phyloP scores from a whole-genome alignment of 2,888 invertebrate genomes.

The Hirtodrosophila trivittata region DNA sequence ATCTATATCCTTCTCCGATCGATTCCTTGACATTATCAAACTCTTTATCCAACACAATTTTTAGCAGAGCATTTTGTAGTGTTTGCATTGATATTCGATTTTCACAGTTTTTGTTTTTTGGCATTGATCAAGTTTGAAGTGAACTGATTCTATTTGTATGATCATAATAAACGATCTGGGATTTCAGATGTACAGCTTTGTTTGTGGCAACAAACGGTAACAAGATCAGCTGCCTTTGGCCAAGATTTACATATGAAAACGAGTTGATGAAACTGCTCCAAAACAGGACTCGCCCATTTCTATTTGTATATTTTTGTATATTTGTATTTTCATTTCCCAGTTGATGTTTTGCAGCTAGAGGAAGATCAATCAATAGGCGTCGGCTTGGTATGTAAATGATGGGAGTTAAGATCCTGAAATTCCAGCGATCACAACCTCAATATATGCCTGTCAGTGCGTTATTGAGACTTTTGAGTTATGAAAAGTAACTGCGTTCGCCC shows the following conservation, averaged over 20 bases:
- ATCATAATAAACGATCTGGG: conserved; percentile 10
- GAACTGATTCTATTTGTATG: conserved; percentile 10
- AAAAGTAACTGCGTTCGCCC: conserved; percentile 44
- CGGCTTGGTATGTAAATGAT: conserved; percentile 56
- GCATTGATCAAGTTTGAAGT: no score
- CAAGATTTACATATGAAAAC: conserved; percentile 59
- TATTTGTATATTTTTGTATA: conserved; percentile 6
- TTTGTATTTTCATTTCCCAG: no score
- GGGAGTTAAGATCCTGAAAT: conserved; percentile 28
- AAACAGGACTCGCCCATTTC: conserved; percentile 44
- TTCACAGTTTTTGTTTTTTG: conserved; percentile 36
- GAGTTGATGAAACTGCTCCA: conserved; percentile 61
- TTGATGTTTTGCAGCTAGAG: no score
- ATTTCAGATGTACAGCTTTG: conserved; percentile 7
- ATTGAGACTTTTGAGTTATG: conserved; percentile 62
- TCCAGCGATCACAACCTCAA: conserved; percentile 36
- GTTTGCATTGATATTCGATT: no score
- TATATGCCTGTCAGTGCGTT: conserved; percentile 55
- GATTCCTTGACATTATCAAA: no score
- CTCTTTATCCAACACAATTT: no score
- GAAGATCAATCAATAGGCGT: conserved; percentile 65
- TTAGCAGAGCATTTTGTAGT: no score
- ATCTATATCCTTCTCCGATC: no score
- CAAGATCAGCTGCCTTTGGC: conserved; percentile 43
- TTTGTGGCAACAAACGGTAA: conserved; percentile 14